phyloP scores from a whole-genome alignment of 30 jellyfish, hydroid and myxozoan species.

The Nemopilema nomurai region DNA sequence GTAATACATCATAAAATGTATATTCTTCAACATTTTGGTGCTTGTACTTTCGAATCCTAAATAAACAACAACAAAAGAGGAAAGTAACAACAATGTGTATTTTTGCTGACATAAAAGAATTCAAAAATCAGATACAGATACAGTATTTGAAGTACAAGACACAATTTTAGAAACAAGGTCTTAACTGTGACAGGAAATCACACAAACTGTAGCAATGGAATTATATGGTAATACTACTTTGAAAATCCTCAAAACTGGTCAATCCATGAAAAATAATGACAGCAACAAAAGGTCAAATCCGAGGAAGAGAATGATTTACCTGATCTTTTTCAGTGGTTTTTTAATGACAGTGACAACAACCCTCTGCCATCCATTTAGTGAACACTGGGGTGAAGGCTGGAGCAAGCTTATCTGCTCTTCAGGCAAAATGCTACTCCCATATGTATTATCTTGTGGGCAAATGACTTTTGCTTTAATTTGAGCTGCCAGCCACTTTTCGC shows the following conservation, averaged over 20 bases:
- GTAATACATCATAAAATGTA: slow-evolving; percentile 22
- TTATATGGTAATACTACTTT: no score
- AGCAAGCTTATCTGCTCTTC: slow-evolving; percentile 52
- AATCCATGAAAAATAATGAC: not conserved
- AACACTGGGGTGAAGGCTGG: slow-evolving; percentile 46
- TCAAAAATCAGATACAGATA: not conserved
- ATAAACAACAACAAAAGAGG: not conserved
- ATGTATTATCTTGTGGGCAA: slow-evolving; percentile 15
- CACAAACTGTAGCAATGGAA: no score
- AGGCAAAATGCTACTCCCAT: slow-evolving; percentile 12
- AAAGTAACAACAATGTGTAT: not conserved
- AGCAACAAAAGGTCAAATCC: not conserved
- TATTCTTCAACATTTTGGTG: not conserved
- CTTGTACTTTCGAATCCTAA: slow-evolving; percentile 13
- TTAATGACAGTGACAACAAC: slow-evolving; percentile 27
- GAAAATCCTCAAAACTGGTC: no score
- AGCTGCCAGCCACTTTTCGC: slow-evolving; percentile 43
- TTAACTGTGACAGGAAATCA: no score
- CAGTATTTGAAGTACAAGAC: no score
- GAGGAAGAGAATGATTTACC: slow-evolving; percentile 11
- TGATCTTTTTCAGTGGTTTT: slow-evolving; percentile 45
- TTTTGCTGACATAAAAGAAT: not conserved
- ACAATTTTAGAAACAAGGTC: no score
- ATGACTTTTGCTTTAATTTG: slow-evolving; percentile 29
- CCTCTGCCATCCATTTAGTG: slow-evolving; percentile 67